Evolutionary conservation across 2,797 vertebrate species (phyloP).

Genomic region (Siniperca undulata): DNA sequence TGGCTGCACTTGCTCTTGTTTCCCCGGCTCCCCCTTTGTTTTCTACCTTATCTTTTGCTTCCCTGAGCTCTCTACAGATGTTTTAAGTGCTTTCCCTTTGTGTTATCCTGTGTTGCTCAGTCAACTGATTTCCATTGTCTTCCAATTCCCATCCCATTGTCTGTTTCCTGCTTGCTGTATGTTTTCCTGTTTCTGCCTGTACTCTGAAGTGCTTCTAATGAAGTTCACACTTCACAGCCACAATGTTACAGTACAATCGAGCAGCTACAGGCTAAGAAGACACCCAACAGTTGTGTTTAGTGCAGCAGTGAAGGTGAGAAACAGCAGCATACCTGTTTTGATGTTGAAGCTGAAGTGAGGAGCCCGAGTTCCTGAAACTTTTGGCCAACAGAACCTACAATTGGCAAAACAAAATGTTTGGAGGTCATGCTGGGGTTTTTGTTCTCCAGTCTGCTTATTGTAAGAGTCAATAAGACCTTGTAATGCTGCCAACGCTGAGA

Average conservation of each 20-base stretch:
- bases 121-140: slow-evolving; percentile 16
- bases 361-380: neutral
- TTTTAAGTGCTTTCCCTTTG: slow-evolving; percentile 22
- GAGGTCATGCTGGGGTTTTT: neutral
- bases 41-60: slow-evolving; percentile 13
- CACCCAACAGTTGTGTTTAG: slow-evolving; percentile 2
- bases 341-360: neutral
- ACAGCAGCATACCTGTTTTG: neutral
- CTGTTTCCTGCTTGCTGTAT: neutral
- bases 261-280: neutral
- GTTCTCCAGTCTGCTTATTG: neutral
- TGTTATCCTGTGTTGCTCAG: slow-evolving; percentile 6
- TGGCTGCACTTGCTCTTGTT: neutral
- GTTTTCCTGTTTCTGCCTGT: slow-evolving; percentile 11
- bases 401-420: neutral
- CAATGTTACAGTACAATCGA: neutral
- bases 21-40: neutral
- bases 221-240: neutral
- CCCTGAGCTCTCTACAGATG: slow-evolving; percentile 19
- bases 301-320: slow-evolving; percentile 3
- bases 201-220: neutral
- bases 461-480: neutral
- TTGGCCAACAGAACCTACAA: neutral
- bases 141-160: slow-evolving; percentile 7
- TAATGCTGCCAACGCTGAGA: neutral